Evolutionary conservation across 2,888 invertebrate species (phyloP).

Genomic region (Mimumesa dahlbomi): DNA sequence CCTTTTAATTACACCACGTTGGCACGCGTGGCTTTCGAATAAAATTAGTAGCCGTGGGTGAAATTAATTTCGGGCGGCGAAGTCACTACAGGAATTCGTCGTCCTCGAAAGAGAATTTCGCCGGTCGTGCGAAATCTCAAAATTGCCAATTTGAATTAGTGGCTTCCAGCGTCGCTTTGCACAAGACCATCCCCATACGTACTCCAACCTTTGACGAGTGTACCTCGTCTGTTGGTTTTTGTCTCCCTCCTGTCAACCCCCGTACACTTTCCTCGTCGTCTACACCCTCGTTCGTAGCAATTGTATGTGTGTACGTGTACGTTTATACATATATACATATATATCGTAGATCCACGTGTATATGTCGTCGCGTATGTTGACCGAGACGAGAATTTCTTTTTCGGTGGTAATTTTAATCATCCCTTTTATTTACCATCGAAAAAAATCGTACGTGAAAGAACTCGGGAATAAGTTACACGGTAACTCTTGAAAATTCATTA

Average conservation of each 20-base stretch:
- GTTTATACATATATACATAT: too few species aligned
- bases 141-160: slow-evolving; percentile 56
- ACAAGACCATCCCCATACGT: background rate
- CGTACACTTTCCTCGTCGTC: background rate
- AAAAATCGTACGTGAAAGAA: too few species aligned
- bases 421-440: background rate
- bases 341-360: too few species aligned
- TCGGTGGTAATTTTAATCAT: background rate
- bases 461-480: too few species aligned
- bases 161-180: slow-evolving; percentile 28
- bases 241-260: background rate
- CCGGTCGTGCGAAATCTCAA: slow-evolving; percentile 43
- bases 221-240: slow-evolving; percentile 33
- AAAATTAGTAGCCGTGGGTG: slow-evolving; percentile 32
- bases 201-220: slow-evolving; percentile 42
- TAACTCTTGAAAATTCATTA: too few species aligned
- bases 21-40: slow-evolving; percentile 12
- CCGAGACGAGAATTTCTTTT: slow-evolving; percentile 1
- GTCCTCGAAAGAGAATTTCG: slow-evolving; percentile 15
- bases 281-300: too few species aligned
- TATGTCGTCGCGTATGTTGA: background rate
- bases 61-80: slow-evolving; percentile 36
- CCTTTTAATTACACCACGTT: slow-evolving; percentile 1
- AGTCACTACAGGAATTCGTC: background rate
- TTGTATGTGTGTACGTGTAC: background rate